Conservation (phyloP, 2,797 vertebrate genomes). For the Lacerta agilis region DNA sequence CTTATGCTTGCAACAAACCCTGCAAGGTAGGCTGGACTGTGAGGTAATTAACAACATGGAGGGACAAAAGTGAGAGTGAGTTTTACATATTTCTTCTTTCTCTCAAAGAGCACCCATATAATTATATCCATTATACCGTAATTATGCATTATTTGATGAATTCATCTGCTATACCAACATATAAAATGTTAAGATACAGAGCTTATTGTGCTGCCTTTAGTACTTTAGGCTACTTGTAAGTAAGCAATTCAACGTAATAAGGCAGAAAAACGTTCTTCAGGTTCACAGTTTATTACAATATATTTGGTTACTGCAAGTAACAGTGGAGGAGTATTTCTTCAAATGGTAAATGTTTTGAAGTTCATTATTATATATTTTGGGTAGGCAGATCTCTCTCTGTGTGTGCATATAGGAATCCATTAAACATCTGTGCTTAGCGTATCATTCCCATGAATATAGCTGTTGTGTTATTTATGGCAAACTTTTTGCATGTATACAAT, state of each 20-base stretch:
- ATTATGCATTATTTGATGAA: slow-evolving; percentile 6
- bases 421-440: slow-evolving; percentile 44
- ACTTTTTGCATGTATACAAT: slow-evolving; percentile 77
- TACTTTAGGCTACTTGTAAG: slow-evolving; percentile 4
- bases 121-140: slow-evolving; percentile 2
- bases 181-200: slow-evolving; percentile 26
- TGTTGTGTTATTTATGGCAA: slow-evolving; percentile 80
- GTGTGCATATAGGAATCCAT: slow-evolving; percentile 38
- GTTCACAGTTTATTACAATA: slow-evolving; percentile 57
- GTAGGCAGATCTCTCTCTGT: slow-evolving; percentile 29
- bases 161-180: slow-evolving; percentile 39
- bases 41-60: slow-evolving; percentile 30
- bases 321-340: slow-evolving; percentile 35
- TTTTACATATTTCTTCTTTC: slow-evolving; percentile 38
- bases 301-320: slow-evolving; percentile 56
- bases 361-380: slow-evolving; percentile 36
- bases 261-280: slow-evolving; percentile 45
- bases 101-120: slow-evolving; percentile 12
- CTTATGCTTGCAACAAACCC: neutral
- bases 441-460: slow-evolving; percentile 64
- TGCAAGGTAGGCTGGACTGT: neutral
- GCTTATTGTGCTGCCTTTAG: slow-evolving; percentile 44
- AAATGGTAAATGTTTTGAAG: slow-evolving; percentile 49
- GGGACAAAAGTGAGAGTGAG: slow-evolving; percentile 1
- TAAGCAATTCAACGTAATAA: slow-evolving; percentile 51